phyloP scores from a whole-genome alignment of 2,113 vertebrate genomes.

The Melanotaenia duboulayi region DNA sequence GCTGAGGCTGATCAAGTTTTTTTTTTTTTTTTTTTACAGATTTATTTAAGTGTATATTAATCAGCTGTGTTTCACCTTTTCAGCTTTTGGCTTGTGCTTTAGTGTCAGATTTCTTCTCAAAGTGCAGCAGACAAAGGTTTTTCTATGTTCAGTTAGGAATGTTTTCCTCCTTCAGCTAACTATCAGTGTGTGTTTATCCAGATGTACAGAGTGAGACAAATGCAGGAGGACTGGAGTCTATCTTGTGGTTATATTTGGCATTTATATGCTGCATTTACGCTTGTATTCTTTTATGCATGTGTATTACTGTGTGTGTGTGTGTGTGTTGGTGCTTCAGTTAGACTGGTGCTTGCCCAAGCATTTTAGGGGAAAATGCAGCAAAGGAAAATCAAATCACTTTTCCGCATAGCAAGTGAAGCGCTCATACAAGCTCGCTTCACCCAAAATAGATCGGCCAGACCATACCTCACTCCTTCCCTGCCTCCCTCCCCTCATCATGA shows the following conservation, averaged over 20 bases:
- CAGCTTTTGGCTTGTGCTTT: not conserved
- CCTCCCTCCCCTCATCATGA: slow-evolving; percentile 25
- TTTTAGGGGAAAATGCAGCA: slow-evolving; percentile 35
- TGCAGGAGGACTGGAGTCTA: not conserved
- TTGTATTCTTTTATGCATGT: slow-evolving; percentile 19
- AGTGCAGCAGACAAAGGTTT: not conserved
- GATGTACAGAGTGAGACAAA: not conserved
- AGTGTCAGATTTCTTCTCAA: not conserved
- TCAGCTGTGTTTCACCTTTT: not conserved
- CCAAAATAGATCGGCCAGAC: slow-evolving; percentile 70
- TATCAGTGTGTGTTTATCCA: not conserved
- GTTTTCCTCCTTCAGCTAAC: slow-evolving; percentile 15
- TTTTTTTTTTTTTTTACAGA: too few relatives aligned
- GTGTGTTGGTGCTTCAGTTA: slow-evolving; percentile 5
- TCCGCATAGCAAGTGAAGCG: slow-evolving; percentile 51
- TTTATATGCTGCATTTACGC: slow-evolving; percentile 15
- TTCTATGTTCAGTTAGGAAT: slow-evolving; percentile 14
- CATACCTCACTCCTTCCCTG: slow-evolving; percentile 17
- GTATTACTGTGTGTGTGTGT: slow-evolving; percentile 23
- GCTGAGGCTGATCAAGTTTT: too few relatives aligned
- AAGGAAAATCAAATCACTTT: slow-evolving; percentile 66
- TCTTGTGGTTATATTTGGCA: slow-evolving; percentile 41
- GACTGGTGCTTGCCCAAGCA: slow-evolving; percentile 40
- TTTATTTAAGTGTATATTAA: not conserved
- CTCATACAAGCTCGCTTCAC: slow-evolving; percentile 57